Evolutionary conservation across 2,797 vertebrate species (phyloP).

Genomic region (Lates japonicus): DNA sequence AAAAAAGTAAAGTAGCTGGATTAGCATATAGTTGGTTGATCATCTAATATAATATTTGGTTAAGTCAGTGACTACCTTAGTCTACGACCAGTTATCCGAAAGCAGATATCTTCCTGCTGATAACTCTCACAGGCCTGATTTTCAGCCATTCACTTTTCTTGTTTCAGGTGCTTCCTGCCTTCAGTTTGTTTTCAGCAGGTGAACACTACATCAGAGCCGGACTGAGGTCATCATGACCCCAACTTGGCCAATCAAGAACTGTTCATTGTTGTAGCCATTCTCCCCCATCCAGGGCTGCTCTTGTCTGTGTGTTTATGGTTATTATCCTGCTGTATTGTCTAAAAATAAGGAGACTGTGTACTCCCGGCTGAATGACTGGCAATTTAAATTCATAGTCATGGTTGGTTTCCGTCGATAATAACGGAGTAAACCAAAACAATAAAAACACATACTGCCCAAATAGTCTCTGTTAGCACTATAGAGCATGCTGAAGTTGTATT

Average conservation of each 20-base stretch:
- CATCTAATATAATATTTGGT: conserved; percentile 5
- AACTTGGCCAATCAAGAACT: not conserved
- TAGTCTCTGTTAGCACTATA: not conserved
- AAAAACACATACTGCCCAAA: not conserved
- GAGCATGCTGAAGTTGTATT: not conserved
- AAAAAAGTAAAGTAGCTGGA: not conserved
- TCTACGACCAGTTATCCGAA: conserved; percentile 1
- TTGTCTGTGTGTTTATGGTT: not conserved
- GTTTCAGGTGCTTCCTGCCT: not conserved
- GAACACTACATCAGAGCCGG: not conserved
- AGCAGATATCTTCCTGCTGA: not conserved
- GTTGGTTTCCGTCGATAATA: no score
- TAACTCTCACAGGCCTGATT: not conserved
- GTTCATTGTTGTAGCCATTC: not conserved
- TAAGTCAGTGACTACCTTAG: conserved; percentile 13
- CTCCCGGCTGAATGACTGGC: not conserved
- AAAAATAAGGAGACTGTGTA: not conserved
- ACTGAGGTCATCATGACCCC: not conserved
- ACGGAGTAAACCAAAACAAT: no score
- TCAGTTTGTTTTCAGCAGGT: not conserved
- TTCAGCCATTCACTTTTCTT: conserved; percentile 6
- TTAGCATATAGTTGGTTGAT: not conserved
- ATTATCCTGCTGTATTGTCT: conserved; percentile 7
- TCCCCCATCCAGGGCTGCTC: not conserved
- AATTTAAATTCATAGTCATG: not conserved